These are phyloP conservation scores for Dryobota labecula DNA, from an alignment of 2,888 invertebrate species.

Conservation along the genomic window DNA sequence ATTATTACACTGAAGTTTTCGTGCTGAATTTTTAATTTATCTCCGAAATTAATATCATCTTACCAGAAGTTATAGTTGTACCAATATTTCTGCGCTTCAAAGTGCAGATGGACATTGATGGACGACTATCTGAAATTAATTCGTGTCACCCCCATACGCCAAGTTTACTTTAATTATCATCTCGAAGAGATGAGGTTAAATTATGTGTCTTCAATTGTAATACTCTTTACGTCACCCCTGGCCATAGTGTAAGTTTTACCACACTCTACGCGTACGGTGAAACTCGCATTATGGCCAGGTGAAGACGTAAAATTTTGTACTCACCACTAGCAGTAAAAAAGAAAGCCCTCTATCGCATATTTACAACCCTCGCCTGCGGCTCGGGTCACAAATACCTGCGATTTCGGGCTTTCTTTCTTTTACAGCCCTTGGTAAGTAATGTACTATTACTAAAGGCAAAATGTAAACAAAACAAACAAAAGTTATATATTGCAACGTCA, in stretches of 20 bases:
- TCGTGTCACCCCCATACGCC: background rate
- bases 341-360: too few relatives aligned
- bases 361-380: too few relatives aligned
- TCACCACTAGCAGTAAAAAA: too few relatives aligned
- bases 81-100: background rate
- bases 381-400: too few relatives aligned
- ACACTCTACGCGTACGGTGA: too few relatives aligned
- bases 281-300: too few relatives aligned
- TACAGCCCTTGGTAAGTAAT: too few relatives aligned
- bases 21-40: background rate
- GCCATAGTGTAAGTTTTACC: too few relatives aligned
- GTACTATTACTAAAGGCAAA: background rate
- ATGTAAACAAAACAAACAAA: background rate
- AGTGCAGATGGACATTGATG: background rate
- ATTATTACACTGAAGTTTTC: background rate
- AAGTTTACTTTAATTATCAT: background rate
- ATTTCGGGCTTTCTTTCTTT: too few relatives aligned
- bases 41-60: background rate
- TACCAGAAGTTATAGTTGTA: background rate
- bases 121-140: background rate
- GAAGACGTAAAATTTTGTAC: too few relatives aligned
- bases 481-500: background rate
- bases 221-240: too few relatives aligned
- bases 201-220: background rate
- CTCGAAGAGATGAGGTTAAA: background rate